These are phyloP conservation scores for Oxystoma pomonae DNA, from an alignment of 2,888 invertebrate species.

Conservation along the genomic window DNA sequence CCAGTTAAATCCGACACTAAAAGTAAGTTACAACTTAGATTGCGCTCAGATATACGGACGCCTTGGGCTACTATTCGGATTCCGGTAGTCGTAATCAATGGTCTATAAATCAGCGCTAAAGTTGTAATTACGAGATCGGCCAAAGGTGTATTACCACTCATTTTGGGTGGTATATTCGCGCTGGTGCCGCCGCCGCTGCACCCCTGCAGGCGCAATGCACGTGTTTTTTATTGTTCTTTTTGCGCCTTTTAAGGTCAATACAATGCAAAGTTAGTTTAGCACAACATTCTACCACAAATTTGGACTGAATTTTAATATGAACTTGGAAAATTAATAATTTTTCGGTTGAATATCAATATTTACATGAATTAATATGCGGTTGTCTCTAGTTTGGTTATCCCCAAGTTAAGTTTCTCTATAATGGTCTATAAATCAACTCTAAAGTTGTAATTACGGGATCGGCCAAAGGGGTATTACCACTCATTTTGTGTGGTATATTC, in stretches of 20 bases:
- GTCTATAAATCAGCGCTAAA: conserved; percentile 26
- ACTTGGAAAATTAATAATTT: too few species aligned
- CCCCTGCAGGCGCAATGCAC: too few species aligned
- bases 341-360: too few species aligned
- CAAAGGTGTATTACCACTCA: background rate
- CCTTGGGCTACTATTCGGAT: conserved; percentile 27
- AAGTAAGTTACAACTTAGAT: conserved; percentile 25
- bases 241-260: too few species aligned
- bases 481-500: background rate
- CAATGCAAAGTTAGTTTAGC: too few species aligned
- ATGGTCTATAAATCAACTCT: conserved; percentile 26
- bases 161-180: background rate
- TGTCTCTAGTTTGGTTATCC: too few species aligned
- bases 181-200: too few species aligned
- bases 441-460: conserved; percentile 29
- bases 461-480: background rate
- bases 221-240: too few species aligned
- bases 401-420: too few species aligned
- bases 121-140: conserved; percentile 27
- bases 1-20: background rate
- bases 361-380: too few species aligned
- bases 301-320: too few species aligned
- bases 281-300: too few species aligned
- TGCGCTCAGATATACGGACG: conserved; percentile 18
- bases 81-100: conserved; percentile 37